Evolutionary conservation across 1,140 invertebrate species (phyloP).

Genomic region (Mylabris phalerata): DNA sequence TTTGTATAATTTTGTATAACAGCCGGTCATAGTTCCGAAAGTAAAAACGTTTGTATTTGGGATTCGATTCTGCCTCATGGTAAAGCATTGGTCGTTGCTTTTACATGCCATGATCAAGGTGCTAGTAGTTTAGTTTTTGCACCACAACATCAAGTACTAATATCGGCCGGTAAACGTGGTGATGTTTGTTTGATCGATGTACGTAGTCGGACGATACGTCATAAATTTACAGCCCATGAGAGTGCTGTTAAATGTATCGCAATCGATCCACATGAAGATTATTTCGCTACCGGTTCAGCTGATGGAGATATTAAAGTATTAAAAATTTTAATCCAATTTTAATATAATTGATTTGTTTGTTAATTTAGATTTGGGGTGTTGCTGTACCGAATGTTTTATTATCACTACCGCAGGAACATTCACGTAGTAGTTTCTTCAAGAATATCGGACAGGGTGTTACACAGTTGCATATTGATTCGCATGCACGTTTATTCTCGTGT

Average conservation of each 20-base stretch:
- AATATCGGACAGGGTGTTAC: constrained; percentile 95
- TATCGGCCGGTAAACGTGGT: constrained; percentile 93
- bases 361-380: constrained; percentile 82
- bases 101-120: constrained; percentile 89
- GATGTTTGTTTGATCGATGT: constrained; percentile 94
- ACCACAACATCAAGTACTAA: constrained; percentile 82
- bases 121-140: constrained; percentile 84
- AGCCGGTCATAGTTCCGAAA: constrained; percentile 94
- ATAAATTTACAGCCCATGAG: constrained; percentile 89
- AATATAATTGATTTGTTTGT: neutral
- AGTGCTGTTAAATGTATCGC: constrained; percentile 90
- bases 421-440: constrained; percentile 88
- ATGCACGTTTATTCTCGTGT: constrained; percentile 88
- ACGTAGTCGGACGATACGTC: constrained; percentile 76
- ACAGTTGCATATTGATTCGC: constrained; percentile 83
- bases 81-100: constrained; percentile 86
- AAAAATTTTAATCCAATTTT: no score
- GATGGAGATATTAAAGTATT: constrained; percentile 97
- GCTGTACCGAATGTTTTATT: constrained; percentile 78
- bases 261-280: constrained; percentile 90
- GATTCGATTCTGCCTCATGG: constrained; percentile 94
- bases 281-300: constrained; percentile 94
- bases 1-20: constrained; percentile 26
- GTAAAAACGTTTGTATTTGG: constrained; percentile 97
- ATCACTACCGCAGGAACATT: constrained; percentile 88